Conservation (phyloP, 2,797 vertebrate species). For the Urosaurus nigricauda region DNA sequence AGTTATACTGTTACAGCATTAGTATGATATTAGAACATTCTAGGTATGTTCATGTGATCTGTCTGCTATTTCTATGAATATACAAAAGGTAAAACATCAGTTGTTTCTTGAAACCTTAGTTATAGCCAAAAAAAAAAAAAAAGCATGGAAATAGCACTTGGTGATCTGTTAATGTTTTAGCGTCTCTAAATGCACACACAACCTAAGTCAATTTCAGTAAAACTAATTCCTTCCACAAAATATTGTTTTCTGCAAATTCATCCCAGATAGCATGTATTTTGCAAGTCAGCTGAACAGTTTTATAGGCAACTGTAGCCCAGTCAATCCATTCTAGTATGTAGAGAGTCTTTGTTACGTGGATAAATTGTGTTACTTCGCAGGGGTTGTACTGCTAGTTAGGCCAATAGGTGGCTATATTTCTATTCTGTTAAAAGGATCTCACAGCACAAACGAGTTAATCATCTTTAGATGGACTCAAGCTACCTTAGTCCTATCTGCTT, state of each 20-base stretch:
- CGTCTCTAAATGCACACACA: conserved; percentile 10
- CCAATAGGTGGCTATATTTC: conserved; percentile 7
- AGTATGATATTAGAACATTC: conserved; percentile 18
- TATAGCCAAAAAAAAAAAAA: background rate
- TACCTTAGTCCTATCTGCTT: background rate
- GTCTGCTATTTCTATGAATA: conserved; percentile 2
- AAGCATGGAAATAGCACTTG: conserved; percentile 49
- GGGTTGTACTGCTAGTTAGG: conserved; percentile 16
- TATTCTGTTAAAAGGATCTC: conserved; percentile 25
- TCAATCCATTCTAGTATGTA: conserved; percentile 39
- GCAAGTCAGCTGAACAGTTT: conserved; percentile 48
- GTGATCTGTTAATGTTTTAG: background rate
- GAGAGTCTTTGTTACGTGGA: conserved; percentile 23
- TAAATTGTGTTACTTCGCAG: background rate
- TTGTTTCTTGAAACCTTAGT: conserved; percentile 35
- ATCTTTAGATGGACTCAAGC: conserved; percentile 2
- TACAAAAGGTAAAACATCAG: background rate
- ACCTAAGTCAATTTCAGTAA: conserved; percentile 45
- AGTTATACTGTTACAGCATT: conserved; percentile 48
- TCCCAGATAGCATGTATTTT: conserved; percentile 17
- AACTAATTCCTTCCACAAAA: conserved; percentile 37
- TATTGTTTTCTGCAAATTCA: conserved; percentile 51
- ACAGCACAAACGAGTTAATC: conserved; percentile 8
- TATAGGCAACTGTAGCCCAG: conserved; percentile 39
- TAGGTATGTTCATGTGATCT: conserved; percentile 50